phyloP scores from a whole-genome alignment of 2,888 invertebrate species.

The Cantharis rustica region DNA sequence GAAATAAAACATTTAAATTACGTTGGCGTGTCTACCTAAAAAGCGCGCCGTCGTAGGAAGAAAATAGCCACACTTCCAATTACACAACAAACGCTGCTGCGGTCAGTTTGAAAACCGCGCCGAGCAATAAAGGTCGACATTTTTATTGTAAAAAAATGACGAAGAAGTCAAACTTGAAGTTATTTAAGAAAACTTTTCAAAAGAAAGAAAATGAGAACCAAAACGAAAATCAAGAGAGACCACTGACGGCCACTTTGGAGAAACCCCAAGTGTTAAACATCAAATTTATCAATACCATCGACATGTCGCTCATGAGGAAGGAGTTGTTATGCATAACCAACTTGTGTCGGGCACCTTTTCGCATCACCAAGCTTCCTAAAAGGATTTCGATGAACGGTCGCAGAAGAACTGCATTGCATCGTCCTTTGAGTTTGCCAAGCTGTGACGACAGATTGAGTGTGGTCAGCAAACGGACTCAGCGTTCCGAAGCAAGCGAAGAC shows the following conservation, averaged over 20 bases:
- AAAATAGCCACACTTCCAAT: background rate
- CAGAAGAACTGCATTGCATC: slow-evolving; percentile 26
- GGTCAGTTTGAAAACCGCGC: background rate
- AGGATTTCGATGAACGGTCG: slow-evolving; percentile 34
- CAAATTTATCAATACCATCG: slow-evolving; percentile 58
- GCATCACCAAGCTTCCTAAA: slow-evolving; percentile 28
- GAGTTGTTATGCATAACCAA: slow-evolving; percentile 58
- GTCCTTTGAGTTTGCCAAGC: slow-evolving; percentile 42
- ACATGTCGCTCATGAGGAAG: slow-evolving; percentile 63
- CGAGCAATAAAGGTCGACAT: background rate
- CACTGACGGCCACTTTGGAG: slow-evolving; percentile 63
- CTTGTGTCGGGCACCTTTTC: slow-evolving; percentile 50
- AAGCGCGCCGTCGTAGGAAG: background rate
- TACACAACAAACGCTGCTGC: background rate
- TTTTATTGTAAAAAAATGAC: slow-evolving; percentile 34
- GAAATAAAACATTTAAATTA: slow-evolving; percentile 2
- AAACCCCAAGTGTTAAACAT: slow-evolving; percentile 61
- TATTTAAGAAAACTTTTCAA: slow-evolving; percentile 52
- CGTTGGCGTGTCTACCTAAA: slow-evolving; percentile 2
- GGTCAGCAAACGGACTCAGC: slow-evolving; percentile 11
- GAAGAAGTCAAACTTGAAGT: slow-evolving; percentile 44
- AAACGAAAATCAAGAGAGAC: slow-evolving; percentile 49
- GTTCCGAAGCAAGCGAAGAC: slow-evolving; percentile 40
- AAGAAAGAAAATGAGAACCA: slow-evolving; percentile 39
- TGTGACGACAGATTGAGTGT: slow-evolving; percentile 5